Evolutionary conservation across 2,888 invertebrate genomes (phyloP), one percentile per base, ranked within the genome.

Genomic region (Athalia rosae): DNA sequence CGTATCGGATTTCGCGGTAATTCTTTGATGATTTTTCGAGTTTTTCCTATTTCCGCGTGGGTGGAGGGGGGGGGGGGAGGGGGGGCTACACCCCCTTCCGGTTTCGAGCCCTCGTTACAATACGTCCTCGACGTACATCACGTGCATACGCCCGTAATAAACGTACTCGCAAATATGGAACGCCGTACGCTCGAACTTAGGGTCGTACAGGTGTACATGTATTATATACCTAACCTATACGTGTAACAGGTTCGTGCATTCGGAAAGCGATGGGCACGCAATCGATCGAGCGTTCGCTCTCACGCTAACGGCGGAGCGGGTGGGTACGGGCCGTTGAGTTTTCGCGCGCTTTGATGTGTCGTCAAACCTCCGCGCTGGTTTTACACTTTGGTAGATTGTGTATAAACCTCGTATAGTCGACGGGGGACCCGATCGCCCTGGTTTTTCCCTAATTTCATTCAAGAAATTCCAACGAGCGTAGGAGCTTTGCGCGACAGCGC

Each of bases 301-400:
- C 11, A 15, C 66, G 48, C 48, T 47, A 47, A 66, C 48, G 8
- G 45, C 7, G 43, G 62, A 9, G 15, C 59, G 59, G 59, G 28
- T 28, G 28, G 28, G 28, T 28, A 28, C 59, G n/a, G 13, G 15
- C 8, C 15, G 48, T 6, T 48, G 48, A 62, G 43, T 43, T 28
- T 62, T 62, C 66, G 66, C 66, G 48, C 45, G 66, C 66, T 66
- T 66, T 47, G 48, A 48, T 66, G 66, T 66, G 66, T 66, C 66
- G 66, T 66, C 62, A 66, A 66, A 50, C 66, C 47, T 66, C 48
- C 48, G 66, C n/a, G 7, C n/a, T 53, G 11, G 11, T 28, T 28
- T 28, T 53, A 53, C 11, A 50, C 66, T 66, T 8, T 15, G 15
- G 66, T 48, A 48, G 45, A 48, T 15, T 45, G 45, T 66, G 63